phyloP scores from a whole-genome alignment of 2,113 vertebrate genomes.

The Chloropsis hardwickii region DNA sequence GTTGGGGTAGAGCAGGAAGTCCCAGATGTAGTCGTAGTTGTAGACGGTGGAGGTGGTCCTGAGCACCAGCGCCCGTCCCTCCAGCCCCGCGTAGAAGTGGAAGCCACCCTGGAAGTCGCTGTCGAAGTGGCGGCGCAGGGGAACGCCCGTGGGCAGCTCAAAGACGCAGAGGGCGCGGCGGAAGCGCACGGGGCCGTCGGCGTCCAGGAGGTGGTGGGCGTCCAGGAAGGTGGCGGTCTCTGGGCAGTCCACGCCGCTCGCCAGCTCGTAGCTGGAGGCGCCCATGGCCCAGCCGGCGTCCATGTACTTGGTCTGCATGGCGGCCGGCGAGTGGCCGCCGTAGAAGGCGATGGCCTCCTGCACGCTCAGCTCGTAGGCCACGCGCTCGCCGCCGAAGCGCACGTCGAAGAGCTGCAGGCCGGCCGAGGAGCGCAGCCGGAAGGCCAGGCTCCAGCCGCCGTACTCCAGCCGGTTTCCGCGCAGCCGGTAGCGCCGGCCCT shows the following conservation, averaged over 20 bases:
- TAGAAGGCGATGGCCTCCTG: constrained; percentile 91
- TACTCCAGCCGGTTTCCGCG: constrained; percentile 80
- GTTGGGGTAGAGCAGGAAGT: constrained; percentile 87
- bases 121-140: constrained; percentile 86
- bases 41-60: constrained; percentile 88
- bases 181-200: constrained; percentile 75
- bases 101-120: constrained; percentile 78
- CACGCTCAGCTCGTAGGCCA: constrained; percentile 89
- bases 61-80: constrained; percentile 83
- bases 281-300: constrained; percentile 90
- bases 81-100: constrained; percentile 84
- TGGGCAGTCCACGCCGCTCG: constrained; percentile 86
- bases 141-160: constrained; percentile 84
- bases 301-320: constrained; percentile 91
- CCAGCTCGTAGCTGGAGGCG: constrained; percentile 77
- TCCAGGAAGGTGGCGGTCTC: constrained; percentile 83
- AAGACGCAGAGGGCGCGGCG: constrained; percentile 83
- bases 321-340: constrained; percentile 80
- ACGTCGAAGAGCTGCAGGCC: constrained; percentile 88
- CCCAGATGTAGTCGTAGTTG: constrained; percentile 97
- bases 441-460: constrained; percentile 86
- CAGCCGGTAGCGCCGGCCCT: constrained; percentile 78
- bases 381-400: constrained; percentile 79
- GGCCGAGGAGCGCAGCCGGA: constrained; percentile 81
- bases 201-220: constrained; percentile 80